A percentile compares a stretch with the other conserved stretches of the same genome.
phyloP scores from a whole-genome alignment of 2,888 invertebrate species.

The Xestia rhomboidea region DNA sequence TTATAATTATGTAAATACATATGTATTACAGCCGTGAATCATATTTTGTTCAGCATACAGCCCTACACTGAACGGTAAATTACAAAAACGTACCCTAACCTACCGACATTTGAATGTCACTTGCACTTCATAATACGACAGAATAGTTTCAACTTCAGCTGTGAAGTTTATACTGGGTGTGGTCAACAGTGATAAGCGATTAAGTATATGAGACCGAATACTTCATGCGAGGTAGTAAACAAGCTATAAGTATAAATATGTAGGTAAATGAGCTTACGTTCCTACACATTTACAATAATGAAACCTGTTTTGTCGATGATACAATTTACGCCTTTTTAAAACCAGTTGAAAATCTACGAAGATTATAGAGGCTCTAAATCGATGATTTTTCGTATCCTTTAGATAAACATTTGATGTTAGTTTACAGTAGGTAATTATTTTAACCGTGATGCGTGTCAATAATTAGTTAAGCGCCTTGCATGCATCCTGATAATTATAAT shows the following conservation, averaged over 20 bases:
- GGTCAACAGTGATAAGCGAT: background rate
- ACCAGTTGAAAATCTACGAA: background rate
- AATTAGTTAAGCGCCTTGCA: slow-evolving; percentile 11
- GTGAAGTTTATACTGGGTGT: background rate
- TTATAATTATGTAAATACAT: no score
- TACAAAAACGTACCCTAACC: background rate
- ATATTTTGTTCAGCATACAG: no score
- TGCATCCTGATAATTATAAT: slow-evolving; percentile 14
- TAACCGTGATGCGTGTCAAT: slow-evolving; percentile 17
- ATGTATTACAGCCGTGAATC: no score
- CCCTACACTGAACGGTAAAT: no score
- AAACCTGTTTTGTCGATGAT: background rate
- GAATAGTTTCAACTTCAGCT: background rate
- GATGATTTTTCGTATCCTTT: slow-evolving; percentile 30
- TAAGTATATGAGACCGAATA: background rate
- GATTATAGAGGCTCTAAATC: background rate
- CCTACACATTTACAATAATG: background rate
- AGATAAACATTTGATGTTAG: slow-evolving; percentile 5
- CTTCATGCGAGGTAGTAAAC: background rate
- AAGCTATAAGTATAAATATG: background rate
- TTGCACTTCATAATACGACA: background rate
- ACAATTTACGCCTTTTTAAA: background rate
- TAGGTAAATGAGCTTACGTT: background rate
- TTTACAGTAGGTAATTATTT: background rate
- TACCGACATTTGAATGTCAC: background rate